Base-by-base conservation (phyloP, 2,797 vertebrate genomes). In the Babyrousa celebensis region DNA sequence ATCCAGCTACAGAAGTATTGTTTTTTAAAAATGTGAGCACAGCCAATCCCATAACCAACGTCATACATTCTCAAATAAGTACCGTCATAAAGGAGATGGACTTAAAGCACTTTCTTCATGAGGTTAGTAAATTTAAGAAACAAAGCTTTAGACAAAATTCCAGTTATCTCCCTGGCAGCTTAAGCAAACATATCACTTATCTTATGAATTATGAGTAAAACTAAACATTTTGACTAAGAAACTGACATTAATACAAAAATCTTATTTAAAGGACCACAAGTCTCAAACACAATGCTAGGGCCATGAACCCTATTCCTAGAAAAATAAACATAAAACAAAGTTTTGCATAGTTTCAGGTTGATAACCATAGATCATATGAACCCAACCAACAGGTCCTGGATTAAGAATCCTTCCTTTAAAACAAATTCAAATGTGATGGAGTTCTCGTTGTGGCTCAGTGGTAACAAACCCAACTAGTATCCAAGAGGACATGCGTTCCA, bases 151-250 rank as follows among this genome's bases (percentile, higher is more conserved):
- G 5, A 74, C 17, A 56, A 86, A 97, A 83, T 43, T 89, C 21
- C 48, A 75, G 32, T 89, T 83, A 83, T 12, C 17, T 6, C 78
- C 23, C 18, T 80, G 71, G 12, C 5, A 85, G 40, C 67, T 86
- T 79, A 62, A 78, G 12, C 58, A 92, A 79, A 71, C 12, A 20
- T 12, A 71, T 32, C 2, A 29, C 12, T 4, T 40, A 60, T 60
- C 17, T 79, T 56, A 82, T 40, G 75, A 83, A 74, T 29, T 75
- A 80, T 29, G 20, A 95, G 98, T 99, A 99, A 99, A 99, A 87
- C n/a, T 56, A 32, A 0, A 16, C 5, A 79, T 65, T 79, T 95
- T 88, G 43, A 83, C 25, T 54, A 89, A 70, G 56, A 88, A 85
- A 84, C 5, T 56, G 5, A 48, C 32, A 63, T 58, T 12, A 85